Base-by-base conservation (phyloP, 2,888 invertebrate species). In the Eledona agricola region DNA sequence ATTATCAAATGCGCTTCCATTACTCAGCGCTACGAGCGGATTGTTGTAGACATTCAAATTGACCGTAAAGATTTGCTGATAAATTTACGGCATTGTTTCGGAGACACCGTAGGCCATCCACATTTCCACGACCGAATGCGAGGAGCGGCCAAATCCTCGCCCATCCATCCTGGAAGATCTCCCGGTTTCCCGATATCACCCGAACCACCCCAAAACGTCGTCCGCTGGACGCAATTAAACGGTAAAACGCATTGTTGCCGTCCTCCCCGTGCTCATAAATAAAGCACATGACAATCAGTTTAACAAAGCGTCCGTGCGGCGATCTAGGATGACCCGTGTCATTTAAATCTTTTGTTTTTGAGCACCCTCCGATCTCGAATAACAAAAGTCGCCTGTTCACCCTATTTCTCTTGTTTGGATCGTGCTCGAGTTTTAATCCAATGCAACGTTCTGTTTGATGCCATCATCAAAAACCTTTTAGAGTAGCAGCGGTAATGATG, bases 261-360 rank as follows among this genome's bases (percentile, higher is more conserved):
- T 38, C 52, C 54, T 60, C 51, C 55, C 50, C 64, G 64, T 63
- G 63, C 66, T 67, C 73, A 71, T 72, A 72, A 73, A 74, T 73
- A 72, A 73, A 70, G 71, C 72, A 75, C 71, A 73, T 71, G 71
- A 73, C 74, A 74, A 75, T 75, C 72, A 74, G 71, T 72, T 72
- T 64, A 61, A 70, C 69, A 69, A 70, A 69, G 66, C 65, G 62
- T 62, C 58, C 60, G 58, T 59, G 60, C 62, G 64, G 61, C 64
- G 55, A 63, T 63, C 62, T 69, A 62, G 65, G 69, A 72, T 74
- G 74, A 71, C 72, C 74, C 67, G 64, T 67, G 68, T 67, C 70
- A 69, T 71, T 70, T 72, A 59, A 65, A 66, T 69, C 73, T 73
- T 74, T 74, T 74, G 73, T 74, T 73, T 72, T 68, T 66, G 55